Base-by-base conservation (phyloP, 2,888 invertebrate genomes). In the Nomada goodeniana region DNA sequence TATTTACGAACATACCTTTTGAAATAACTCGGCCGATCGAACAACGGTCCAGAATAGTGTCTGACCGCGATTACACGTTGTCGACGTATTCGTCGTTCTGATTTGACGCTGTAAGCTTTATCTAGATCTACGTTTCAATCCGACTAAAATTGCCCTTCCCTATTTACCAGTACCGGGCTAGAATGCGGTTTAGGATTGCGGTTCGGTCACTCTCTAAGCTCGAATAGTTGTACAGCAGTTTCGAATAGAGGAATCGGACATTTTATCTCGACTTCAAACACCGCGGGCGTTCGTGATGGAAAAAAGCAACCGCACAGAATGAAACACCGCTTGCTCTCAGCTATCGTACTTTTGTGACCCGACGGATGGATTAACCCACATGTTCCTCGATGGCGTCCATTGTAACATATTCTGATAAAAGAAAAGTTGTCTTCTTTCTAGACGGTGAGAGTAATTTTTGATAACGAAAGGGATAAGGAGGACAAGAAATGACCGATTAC, bases 181-280 rank as follows among this genome's bases (percentile, higher is more conserved):
- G 29, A 63, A 71, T 71, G 71, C 36, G 71, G 71, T 71, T 36
- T 63, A 52, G 36, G 11, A 50, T 52, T 71, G 71, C 20, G 61
- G 60, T 52, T 23, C 50, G 15, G 18, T 36, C 18, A 11, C 20
- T 61, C 69, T 61, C 15, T 52, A 29, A 36, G 50, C 18, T 20
- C 13, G 71, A 71, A 71, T 50, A 61, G 61, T 63, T 71, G 52
- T 20, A 29, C 36, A 52, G 13, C 20, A 71, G 29, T 61, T 71
- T 50, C 50, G 20, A 52, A 15, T 29, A 20, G 15, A 13, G 13
- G 18, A n/a, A 10, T 0, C 29, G 47, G 29, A 50, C 60, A 29
- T 71, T 71, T 63, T 71, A 52, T 71, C 50, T 50, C 47, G 47
- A 50, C 61, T 61, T 71, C 47, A 29, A 36, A 23, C 61, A 11